Conservation (phyloP, 2,888 invertebrate species). For the Coleophora flavipennella region DNA sequence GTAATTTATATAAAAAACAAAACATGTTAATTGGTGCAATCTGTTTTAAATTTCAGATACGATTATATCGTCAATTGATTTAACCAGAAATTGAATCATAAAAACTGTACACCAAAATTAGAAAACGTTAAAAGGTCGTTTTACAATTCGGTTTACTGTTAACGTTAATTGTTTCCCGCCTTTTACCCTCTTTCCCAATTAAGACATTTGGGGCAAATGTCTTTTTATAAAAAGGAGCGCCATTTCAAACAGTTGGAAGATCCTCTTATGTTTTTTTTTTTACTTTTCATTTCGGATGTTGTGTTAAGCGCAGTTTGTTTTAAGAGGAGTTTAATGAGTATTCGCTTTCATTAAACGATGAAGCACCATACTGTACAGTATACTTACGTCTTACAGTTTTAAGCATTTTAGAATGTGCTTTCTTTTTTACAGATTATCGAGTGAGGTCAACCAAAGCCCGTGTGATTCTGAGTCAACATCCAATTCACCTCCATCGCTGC, state of each 20-base stretch:
- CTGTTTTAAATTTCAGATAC: conserved; percentile 25
- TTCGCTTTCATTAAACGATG: conserved; percentile 2
- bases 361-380: neutral
- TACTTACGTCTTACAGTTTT: no score
- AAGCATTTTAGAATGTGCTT: conserved; percentile 1
- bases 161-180: conserved; percentile 20
- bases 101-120: neutral
- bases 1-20: conserved; percentile 5
- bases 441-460: conserved; percentile 68
- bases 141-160: conserved; percentile 3
- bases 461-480: conserved; percentile 76
- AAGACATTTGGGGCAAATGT: conserved; percentile 36
- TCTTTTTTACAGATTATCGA: conserved; percentile 50
- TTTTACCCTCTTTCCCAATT: conserved; percentile 33
- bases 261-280: conserved; percentile 24
- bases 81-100: neutral
- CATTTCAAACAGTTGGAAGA: conserved; percentile 27
- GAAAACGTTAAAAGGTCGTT: conserved; percentile 4
- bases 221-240: conserved; percentile 32
- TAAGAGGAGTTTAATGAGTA: conserved; percentile 16
- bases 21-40: conserved; percentile 43
- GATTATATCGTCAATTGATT: neutral
- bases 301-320: conserved; percentile 27
- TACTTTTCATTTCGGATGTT: conserved; percentile 32
- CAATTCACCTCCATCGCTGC: conserved; percentile 68